Evolutionary conservation across 2,888 invertebrate species (phyloP).

Genomic region (Agonopterix alstromeriana): DNA sequence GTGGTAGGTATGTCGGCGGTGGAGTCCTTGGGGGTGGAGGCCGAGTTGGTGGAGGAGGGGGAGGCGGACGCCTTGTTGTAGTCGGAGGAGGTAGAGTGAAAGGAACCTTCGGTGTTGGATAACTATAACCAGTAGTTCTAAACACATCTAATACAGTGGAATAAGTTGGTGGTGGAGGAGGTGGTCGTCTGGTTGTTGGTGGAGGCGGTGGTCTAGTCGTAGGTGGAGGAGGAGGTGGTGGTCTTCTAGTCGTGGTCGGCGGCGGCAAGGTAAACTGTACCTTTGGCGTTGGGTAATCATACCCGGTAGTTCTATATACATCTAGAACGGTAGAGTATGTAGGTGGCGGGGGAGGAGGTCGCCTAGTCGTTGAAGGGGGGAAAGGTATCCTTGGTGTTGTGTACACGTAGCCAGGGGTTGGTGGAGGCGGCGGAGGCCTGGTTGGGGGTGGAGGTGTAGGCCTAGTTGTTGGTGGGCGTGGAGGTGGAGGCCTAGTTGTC

Average conservation of each 20-base stretch:
- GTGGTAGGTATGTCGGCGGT: constrained; percentile 14
- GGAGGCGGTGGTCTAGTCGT: constrained; percentile 8
- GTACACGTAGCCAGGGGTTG: constrained; percentile 9
- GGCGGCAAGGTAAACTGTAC: constrained; percentile 13
- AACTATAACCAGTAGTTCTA: constrained; percentile 38
- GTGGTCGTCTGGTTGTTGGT: constrained; percentile 9
- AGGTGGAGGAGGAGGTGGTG: constrained; percentile 17
- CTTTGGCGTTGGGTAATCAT: constrained; percentile 8
- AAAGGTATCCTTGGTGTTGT: background rate
- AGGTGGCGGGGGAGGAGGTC: constrained; percentile 10
- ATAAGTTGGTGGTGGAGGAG: constrained; percentile 14
- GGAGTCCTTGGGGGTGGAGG: constrained; percentile 11
- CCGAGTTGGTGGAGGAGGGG: constrained; percentile 14
- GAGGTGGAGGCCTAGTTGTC: constrained; percentile 10
- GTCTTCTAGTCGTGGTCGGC: constrained; percentile 12
- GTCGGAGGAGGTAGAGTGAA: constrained; percentile 16
- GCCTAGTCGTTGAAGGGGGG: constrained; percentile 13
- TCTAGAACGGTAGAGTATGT: constrained; percentile 8
- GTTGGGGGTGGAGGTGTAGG: constrained; percentile 6
- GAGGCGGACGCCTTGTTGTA: constrained; percentile 12
- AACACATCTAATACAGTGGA: constrained; percentile 15
- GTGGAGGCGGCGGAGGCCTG: constrained; percentile 9
- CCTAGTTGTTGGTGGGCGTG: constrained; percentile 3
- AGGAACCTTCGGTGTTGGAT: constrained; percentile 27
- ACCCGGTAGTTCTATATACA: constrained; percentile 9